phyloP scores from a whole-genome alignment of 2,113 vertebrate species.

The Thinocorus orbignyianus region DNA sequence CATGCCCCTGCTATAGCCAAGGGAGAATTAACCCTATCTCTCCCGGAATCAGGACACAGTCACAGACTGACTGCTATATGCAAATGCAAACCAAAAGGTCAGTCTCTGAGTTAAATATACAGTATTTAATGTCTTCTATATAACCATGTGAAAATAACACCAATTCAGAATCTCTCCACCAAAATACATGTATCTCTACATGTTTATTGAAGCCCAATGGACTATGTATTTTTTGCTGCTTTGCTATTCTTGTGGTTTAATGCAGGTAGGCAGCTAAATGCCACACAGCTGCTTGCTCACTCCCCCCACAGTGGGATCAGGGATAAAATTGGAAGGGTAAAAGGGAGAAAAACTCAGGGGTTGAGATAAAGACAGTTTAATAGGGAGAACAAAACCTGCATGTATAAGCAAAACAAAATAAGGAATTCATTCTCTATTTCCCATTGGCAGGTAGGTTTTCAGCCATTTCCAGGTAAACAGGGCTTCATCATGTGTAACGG shows the following conservation, averaged over 20 bases:
- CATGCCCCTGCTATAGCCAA: too few relatives aligned
- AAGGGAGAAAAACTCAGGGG: not conserved
- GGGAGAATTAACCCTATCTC: too few relatives aligned
- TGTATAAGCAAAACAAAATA: not conserved
- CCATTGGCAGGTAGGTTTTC: not conserved
- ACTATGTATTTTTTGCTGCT: not conserved
- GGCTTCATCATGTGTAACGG: not conserved
- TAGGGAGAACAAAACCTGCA: not conserved
- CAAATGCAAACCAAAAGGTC: not conserved
- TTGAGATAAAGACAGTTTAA: not conserved
- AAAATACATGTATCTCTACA: not conserved
- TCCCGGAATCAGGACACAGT: too few relatives aligned
- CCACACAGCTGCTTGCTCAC: not conserved
- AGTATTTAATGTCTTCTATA: not conserved
- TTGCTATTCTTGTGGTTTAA: not conserved
- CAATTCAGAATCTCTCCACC: not conserved
- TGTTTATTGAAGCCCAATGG: not conserved
- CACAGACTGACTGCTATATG: too few relatives aligned
- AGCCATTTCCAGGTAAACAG: not conserved
- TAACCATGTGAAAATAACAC: not conserved
- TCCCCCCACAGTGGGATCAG: fast-evolving
- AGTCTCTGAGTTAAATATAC: not conserved
- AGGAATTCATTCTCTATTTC: not conserved
- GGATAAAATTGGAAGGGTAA: not conserved
- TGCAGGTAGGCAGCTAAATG: not conserved